phyloP scores from a whole-genome alignment of 1,140 invertebrate genomes.

The Lepidurus packardi region DNA sequence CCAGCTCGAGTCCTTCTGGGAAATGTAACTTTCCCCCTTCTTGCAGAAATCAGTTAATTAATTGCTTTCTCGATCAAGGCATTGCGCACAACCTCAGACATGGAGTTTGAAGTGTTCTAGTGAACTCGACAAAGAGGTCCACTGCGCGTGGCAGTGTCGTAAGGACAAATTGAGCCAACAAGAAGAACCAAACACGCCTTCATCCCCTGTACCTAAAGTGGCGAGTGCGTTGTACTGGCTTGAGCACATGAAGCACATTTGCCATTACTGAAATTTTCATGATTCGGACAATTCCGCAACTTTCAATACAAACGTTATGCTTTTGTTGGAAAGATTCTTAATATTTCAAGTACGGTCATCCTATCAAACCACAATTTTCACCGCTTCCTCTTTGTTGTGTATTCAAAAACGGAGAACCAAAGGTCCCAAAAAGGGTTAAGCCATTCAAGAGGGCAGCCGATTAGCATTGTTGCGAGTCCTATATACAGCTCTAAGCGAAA shows the following conservation, averaged over 20 bases:
- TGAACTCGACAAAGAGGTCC: neutral
- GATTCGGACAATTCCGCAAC: neutral
- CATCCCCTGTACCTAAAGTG: neutral
- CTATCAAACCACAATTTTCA: conserved; percentile 1
- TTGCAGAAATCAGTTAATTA: neutral
- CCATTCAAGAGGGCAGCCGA: no score
- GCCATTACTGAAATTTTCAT: neutral
- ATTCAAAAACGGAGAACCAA: neutral
- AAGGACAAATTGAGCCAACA: neutral
- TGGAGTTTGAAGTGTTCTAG: neutral
- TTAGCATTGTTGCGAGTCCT: neutral
- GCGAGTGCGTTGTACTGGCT: neutral
- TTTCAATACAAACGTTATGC: neutral
- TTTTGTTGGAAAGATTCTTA: neutral
- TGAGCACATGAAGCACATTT: conserved; percentile 14
- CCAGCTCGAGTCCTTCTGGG: neutral
- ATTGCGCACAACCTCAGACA: neutral
- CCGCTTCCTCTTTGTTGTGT: neutral
- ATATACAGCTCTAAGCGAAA: neutral
- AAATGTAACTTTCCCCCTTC: neutral
- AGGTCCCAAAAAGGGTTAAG: neutral
- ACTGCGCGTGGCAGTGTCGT: neutral
- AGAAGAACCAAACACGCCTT: neutral
- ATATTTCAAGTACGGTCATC: neutral
- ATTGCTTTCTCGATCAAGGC: neutral